Percentiles rank a stretch among this genome's conserved stretches.
Conservation (phyloP, 35 echinoderm and acorn worm species). For the Lytechinus pictus region DNA sequence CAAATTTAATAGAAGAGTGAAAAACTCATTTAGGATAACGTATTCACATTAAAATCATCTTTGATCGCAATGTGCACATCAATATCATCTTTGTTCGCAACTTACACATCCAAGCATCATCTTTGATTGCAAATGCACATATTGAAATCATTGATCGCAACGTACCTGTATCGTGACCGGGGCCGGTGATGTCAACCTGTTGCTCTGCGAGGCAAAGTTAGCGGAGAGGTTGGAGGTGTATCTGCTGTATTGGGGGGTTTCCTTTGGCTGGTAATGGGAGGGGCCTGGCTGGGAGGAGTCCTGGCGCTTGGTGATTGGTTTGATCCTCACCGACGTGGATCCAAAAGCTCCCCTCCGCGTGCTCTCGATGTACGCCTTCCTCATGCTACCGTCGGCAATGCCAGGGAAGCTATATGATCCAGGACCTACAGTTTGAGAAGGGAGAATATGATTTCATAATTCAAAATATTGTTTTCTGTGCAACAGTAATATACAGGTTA, state of each 20-base stretch:
- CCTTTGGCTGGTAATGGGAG: constrained; percentile 92
- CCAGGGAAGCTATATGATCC: constrained; percentile 88
- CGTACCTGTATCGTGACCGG: constrained; percentile 76
- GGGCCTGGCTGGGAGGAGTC: constrained; percentile 85
- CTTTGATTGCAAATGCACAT: not conserved
- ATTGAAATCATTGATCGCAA: not conserved
- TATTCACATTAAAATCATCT: no score
- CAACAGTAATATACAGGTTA: not conserved
- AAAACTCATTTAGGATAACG: no score
- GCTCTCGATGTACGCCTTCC: constrained; percentile 95
- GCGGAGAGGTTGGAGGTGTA: constrained; percentile 81
- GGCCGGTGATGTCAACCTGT: constrained; percentile 84
- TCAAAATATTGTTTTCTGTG: not conserved
- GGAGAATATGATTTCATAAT: not conserved
- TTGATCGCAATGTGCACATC: no score
- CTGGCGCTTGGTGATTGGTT: constrained; percentile 88
- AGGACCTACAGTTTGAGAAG: constrained; percentile 58
- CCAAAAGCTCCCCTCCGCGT: constrained; percentile 94
- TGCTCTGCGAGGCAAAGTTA: constrained; percentile 90
- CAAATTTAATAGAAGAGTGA: no score
- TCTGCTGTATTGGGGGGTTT: constrained; percentile 79
- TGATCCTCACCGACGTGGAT: constrained; percentile 85
- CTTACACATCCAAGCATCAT: no score
- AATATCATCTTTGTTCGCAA: no score
- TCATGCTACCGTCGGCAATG: constrained; percentile 78